A percentile compares a stretch with the other conserved stretches of the same genome.
Conservation (phyloP, 2,113 vertebrate species). For the Zingel zingel region DNA sequence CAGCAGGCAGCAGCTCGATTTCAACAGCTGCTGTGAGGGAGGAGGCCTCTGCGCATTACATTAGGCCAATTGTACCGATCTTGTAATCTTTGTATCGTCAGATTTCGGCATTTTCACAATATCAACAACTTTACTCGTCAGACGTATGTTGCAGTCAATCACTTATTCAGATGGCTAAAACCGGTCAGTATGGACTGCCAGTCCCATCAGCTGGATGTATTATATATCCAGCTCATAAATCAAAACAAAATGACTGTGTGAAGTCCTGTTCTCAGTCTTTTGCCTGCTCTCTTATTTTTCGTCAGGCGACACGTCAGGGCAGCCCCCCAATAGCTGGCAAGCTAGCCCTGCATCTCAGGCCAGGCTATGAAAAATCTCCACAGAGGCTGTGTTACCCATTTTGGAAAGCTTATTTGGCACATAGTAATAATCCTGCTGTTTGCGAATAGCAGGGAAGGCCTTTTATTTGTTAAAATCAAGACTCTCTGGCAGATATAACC, state of each 20-base stretch:
- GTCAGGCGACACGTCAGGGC: conserved; percentile 50
- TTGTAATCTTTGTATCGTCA: conserved; percentile 29
- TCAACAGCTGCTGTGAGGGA: conserved; percentile 59
- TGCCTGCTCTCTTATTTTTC: conserved; percentile 37
- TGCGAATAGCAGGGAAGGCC: conserved; percentile 19
- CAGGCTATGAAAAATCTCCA: conserved; percentile 21
- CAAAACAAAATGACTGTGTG: conserved; percentile 58
- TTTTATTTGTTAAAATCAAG: conserved; percentile 33
- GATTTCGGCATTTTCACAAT: conserved; percentile 31
- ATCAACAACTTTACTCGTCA: conserved; percentile 36
- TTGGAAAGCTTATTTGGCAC: conserved; percentile 34
- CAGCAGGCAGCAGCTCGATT: conserved; percentile 44
- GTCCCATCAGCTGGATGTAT: conserved; percentile 5
- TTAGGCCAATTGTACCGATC: conserved; percentile 58
- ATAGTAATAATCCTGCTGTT: conserved; percentile 20
- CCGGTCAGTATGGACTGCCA: not conserved
- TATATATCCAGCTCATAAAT: conserved; percentile 5
- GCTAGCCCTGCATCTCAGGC: conserved; percentile 20
- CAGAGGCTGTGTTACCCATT: conserved; percentile 34
- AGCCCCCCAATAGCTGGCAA: conserved; percentile 20
- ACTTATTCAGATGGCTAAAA: not conserved
- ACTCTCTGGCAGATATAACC: conserved; percentile 19
- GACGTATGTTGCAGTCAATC: not conserved
- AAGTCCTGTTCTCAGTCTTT: conserved; percentile 23
- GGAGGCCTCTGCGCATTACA: conserved; percentile 71